Evolutionary conservation across 2,113 vertebrate genomes (phyloP).

Genomic region (Bubo bubo): DNA sequence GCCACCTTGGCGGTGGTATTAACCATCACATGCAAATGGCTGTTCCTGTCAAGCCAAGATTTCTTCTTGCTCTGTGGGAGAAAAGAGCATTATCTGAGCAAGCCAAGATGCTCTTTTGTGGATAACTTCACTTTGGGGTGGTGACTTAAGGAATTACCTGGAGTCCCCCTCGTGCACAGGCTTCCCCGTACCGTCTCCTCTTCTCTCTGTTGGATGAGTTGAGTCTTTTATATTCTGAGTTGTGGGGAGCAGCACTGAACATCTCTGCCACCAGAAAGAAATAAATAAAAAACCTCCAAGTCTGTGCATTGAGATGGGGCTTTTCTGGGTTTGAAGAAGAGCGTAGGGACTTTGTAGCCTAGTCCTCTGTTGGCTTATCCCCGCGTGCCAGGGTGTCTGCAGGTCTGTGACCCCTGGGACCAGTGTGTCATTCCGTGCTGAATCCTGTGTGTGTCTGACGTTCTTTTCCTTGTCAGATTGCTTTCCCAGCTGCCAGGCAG

Average conservation of each 20-base stretch:
- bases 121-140: background rate
- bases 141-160: background rate
- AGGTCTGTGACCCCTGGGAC: background rate
- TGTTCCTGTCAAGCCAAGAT: background rate
- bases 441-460: background rate
- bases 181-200: background rate
- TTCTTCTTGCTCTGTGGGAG: background rate
- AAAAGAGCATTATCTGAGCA: background rate
- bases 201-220: background rate
- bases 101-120: background rate
- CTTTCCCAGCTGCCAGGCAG: background rate
- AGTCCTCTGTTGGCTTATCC: background rate
- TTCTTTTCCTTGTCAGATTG: background rate
- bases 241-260: background rate
- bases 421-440: too few species aligned
- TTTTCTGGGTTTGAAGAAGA: background rate
- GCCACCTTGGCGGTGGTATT: background rate
- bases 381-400: background rate
- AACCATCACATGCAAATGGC: background rate
- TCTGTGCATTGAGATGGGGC: background rate
- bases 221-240: background rate
- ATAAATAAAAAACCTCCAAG: background rate
- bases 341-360: too few species aligned
- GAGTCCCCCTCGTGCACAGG: rapidly evolving
- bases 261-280: background rate